These are phyloP conservation scores for Philereme vetulata DNA, from an alignment of 2,888 invertebrate genomes.

Conservation along the genomic window DNA sequence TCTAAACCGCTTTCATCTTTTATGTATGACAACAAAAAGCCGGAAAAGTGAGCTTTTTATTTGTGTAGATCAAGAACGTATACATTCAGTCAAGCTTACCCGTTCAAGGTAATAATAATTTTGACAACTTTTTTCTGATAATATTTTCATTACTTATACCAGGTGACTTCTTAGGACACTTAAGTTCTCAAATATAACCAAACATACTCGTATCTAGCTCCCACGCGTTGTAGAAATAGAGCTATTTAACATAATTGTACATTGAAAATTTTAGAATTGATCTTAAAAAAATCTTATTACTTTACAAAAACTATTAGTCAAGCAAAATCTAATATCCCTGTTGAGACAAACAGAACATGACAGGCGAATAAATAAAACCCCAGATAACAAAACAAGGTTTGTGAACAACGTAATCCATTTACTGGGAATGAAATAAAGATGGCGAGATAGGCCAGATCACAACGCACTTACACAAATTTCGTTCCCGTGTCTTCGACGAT, in stretches of 20 bases:
- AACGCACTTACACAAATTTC: conserved; percentile 82
- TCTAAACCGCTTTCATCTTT: conserved; percentile 24
- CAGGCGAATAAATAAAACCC: conserved; percentile 54
- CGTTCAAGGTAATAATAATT: not conserved
- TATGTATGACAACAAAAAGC: conserved; percentile 23
- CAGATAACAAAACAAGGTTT: conserved; percentile 64
- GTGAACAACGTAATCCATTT: conserved; percentile 77
- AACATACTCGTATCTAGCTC: too few relatives aligned
- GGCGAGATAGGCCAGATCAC: conserved; percentile 78
- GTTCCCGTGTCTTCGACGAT: conserved; percentile 76
- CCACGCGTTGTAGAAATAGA: too few relatives aligned
- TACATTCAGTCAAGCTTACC: conserved; percentile 10
- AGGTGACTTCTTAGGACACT: not conserved
- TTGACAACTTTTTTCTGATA: not conserved
- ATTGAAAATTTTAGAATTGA: too few relatives aligned
- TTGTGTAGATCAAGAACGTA: conserved; percentile 6
- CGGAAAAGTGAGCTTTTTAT: conserved; percentile 10
- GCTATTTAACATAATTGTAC: too few relatives aligned
- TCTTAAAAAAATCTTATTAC: too few relatives aligned
- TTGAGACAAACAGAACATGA: conserved; percentile 23
- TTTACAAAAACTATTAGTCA: not conserved
- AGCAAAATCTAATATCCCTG: conserved; percentile 15
- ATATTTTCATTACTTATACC: too few relatives aligned
- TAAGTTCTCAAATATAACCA: too few relatives aligned
- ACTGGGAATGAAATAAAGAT: conserved; percentile 79